Conservation (phyloP, 2,888 invertebrate genomes). For the Plagiodera versicolora region DNA sequence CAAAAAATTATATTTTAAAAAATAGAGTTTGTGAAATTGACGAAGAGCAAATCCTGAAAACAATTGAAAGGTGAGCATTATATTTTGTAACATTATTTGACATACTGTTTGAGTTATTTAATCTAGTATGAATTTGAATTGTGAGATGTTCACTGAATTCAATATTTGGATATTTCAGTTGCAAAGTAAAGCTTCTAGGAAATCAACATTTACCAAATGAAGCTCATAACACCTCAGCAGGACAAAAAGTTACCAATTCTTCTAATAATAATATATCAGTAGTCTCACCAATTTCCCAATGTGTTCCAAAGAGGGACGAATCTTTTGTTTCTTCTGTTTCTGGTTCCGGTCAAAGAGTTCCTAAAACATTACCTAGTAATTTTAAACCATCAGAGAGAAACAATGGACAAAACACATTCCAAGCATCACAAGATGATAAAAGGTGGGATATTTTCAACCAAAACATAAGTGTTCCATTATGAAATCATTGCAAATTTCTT, state of each 20-base stretch:
- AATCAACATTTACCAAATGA: not conserved
- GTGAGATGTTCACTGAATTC: no score
- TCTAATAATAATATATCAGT: no score
- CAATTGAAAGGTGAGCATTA: slow-evolving; percentile 28
- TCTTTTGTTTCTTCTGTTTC: slow-evolving; percentile 1
- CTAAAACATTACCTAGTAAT: slow-evolving; percentile 17
- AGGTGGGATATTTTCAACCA: no score
- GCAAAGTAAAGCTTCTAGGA: slow-evolving; percentile 18
- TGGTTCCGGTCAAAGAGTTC: slow-evolving; percentile 1
- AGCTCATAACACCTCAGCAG: not conserved
- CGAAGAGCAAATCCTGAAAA: slow-evolving; percentile 26
- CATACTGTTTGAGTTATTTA: no score
- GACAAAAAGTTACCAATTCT: not conserved
- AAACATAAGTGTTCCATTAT: no score
- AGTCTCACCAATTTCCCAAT: not conserved
- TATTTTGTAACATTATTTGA: no score
- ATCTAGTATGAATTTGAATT: no score
- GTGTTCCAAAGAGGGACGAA: not conserved
- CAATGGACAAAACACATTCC: not conserved
- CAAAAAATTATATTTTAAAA: slow-evolving; percentile 32
- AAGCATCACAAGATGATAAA: not conserved
- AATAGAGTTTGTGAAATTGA: slow-evolving; percentile 15
- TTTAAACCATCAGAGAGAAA: slow-evolving; percentile 17
- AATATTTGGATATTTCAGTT: slow-evolving; percentile 12
- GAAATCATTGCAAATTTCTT: no score